Base-by-base conservation (phyloP, 2,797 vertebrate species). In the Coracias cyanogaster region DNA sequence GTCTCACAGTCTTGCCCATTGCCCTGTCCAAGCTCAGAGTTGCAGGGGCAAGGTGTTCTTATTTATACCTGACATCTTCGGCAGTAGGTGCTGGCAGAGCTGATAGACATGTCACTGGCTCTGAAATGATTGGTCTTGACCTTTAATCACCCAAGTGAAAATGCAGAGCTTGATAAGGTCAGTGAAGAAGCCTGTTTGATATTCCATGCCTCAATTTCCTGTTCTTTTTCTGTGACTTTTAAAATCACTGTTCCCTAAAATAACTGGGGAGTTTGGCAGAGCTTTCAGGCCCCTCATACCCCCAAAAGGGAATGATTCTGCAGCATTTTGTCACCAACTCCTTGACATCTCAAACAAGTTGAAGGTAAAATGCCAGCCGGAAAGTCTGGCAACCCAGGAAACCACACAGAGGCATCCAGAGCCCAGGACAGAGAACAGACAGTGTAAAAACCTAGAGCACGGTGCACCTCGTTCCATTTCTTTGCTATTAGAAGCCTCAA, bases 1-100 rank as follows among this genome's bases (percentile, higher is more conserved):
- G 2, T 45, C 3, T 49, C 54, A 4, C 16, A 6, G 39, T 7
- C 12, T 22, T 51, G 19, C 7, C 37, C 26, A 2, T 1, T 4
- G 25, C 19, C 28, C 69, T 20, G 0, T 0, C 9, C 16, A 1
- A 26, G 48, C 39, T 48, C 33, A 14, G 57, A 29, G 15, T 2
- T 11, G 21, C 55, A 41, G 69, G n/a, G 26, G 52, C 8, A 31
- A 2, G 58, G 25, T 37, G 15, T 7, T 78, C 31, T 58, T 33
- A 8, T 6, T 54, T 3, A 4, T 31, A 7, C 8, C 33, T 29
- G 31, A 25, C 12, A 1, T 6, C 74, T 26, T 7, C 18, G 28
- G 64, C 67, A 31, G 45, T 0, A 7, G 61, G 17, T 26, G 55
- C 22, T 62, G 74, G 39, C 48, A 41, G 54, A 72, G n/a, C 58